Percentiles rank a stretch among this genome's conserved stretches.
phyloP scores from a whole-genome alignment of 2,797 vertebrate genomes.

The Myotis myotis region DNA sequence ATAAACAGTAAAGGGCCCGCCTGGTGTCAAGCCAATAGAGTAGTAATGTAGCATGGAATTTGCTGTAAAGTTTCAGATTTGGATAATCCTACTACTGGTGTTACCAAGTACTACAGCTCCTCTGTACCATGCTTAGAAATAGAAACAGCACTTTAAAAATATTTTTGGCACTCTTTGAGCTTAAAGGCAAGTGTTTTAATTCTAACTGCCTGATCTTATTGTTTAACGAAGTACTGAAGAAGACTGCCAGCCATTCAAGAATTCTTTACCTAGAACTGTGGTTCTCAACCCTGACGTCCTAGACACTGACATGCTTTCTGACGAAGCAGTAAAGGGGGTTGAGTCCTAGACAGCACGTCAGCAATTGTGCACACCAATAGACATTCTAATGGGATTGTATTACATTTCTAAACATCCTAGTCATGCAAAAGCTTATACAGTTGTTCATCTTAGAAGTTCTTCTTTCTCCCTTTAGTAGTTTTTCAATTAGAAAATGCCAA shows the following conservation, averaged over 20 bases:
- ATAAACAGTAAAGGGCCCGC: slow-evolving; percentile 56
- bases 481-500: not conserved
- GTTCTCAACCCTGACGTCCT: not conserved
- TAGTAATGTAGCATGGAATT: slow-evolving; percentile 54
- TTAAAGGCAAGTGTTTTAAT: not conserved
- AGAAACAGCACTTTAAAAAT: slow-evolving; percentile 37
- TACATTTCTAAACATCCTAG: not conserved
- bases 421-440: not conserved
- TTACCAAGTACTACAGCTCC: slow-evolving; percentile 45
- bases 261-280: not conserved
- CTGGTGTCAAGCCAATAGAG: slow-evolving; percentile 58
- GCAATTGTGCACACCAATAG: not conserved
- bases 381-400: not conserved
- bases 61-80: slow-evolving; percentile 65
- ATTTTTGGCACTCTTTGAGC: not conserved
- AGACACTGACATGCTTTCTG: not conserved
- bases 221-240: not conserved
- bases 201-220: not conserved
- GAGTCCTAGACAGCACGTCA: not conserved
- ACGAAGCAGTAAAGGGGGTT: not conserved
- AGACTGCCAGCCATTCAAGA: not conserved
- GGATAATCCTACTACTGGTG: slow-evolving; percentile 25
- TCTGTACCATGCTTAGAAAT: slow-evolving; percentile 19
- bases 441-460: not conserved
- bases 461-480: not conserved